Percentiles rank a stretch among this genome's conserved stretches.
phyloP scores from a whole-genome alignment of 2,113 vertebrate species.

The Arvicanthis niloticus region DNA sequence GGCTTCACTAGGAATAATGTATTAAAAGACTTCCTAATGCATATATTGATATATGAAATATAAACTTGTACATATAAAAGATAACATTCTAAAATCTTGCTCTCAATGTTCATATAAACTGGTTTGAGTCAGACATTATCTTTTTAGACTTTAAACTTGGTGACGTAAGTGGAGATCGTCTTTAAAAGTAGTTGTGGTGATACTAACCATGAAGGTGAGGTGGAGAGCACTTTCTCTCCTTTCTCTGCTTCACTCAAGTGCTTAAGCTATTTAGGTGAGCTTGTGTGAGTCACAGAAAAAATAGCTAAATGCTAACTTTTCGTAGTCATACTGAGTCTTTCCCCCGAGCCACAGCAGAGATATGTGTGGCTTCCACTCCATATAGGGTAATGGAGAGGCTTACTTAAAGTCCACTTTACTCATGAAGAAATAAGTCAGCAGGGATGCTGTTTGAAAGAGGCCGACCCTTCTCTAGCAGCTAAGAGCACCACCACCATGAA shows the following conservation, averaged over 20 bases:
- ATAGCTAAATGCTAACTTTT: conserved; percentile 43
- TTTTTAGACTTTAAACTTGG: conserved; percentile 39
- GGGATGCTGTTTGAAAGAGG: conserved; percentile 36
- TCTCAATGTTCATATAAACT: conserved; percentile 27
- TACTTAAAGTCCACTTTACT: conserved; percentile 30
- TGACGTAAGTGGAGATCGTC: conserved; percentile 13
- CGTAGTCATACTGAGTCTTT: background rate
- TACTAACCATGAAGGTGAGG: background rate
- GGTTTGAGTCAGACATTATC: conserved; percentile 17
- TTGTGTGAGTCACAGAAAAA: conserved; percentile 64
- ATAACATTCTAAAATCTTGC: conserved; percentile 31
- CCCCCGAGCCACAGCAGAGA: conserved; percentile 1
- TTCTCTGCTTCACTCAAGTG: conserved; percentile 47
- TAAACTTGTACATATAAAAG: background rate
- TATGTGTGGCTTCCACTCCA: conserved; percentile 14
- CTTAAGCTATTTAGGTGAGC: conserved; percentile 45
- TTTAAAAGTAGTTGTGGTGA: background rate
- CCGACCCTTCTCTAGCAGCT: background rate
- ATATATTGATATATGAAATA: background rate
- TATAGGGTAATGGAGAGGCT: conserved; percentile 55
- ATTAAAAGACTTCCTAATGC: background rate
- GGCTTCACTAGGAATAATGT: conserved; percentile 6
- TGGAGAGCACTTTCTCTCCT: background rate
- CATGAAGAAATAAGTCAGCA: conserved; percentile 61
- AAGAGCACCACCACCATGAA: background rate